Evolutionary conservation across 2,113 vertebrate genomes (phyloP), one percentile per base, ranked within the genome.

Genomic region (Lates calcarifer): DNA sequence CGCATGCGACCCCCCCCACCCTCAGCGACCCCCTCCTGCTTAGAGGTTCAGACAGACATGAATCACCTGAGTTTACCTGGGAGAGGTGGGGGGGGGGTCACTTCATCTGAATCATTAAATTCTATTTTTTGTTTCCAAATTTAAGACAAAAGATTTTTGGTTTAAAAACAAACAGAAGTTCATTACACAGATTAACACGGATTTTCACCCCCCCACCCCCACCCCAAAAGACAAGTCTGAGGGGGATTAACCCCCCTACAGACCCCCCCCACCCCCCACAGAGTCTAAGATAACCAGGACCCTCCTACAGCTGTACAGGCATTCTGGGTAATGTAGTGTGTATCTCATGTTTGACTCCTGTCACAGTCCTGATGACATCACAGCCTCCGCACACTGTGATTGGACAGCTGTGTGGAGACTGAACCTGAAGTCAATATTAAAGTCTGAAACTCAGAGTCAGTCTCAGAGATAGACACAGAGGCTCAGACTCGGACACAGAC

Each of bases 241-340:
- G 22, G n/a, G 24, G 15, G 39, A 65, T 31, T 66, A 66, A 20
- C 39, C 4, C 0, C 18, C 53, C 53, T 53, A n/a, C n/a, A n/a
- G n/a, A n/a, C 2, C 9, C 6, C 11, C 24, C 28, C 28, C 28
- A 4, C 5, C 29, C 31, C 57, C 29, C 56, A 51, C 47, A 51
- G 47, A 55, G 13, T 53, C n/a, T 14, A 11, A 55, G n/a, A 26
- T 5, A 51, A 55, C 10, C 51, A 55, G 24, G n/a, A 55, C 47
- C 47, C 47, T 51, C 47, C 22, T 26, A 70, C 37, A 58, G 55
- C 22, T 77, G 33, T 56, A 83, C 85, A 81, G 79, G 85, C 41
- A 84, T 87, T 82, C 28, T 82, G 81, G 87, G 83, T 80, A 84
- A 80, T 77, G 87, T 91, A 89, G 85, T 89, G 83, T 39, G 29